Base-by-base conservation (phyloP, 2,113 vertebrate genomes). In the Vicugna pacos region DNA sequence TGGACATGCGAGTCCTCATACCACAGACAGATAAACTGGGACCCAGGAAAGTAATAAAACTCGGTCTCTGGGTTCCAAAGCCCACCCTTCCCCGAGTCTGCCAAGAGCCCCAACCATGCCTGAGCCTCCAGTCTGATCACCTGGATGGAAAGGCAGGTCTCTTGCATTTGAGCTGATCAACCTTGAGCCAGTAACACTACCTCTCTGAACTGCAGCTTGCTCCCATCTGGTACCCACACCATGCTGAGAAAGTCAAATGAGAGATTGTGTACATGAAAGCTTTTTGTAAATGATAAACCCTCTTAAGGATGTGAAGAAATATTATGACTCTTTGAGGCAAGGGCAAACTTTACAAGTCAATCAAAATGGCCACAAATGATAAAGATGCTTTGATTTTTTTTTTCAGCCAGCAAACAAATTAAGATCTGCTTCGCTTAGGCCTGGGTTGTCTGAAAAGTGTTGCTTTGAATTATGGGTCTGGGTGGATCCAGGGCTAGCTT, bases 301-400 rank as follows among this genome's bases (percentile, higher is more conserved):
- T 58, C 64, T 2, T 14, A 75, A 85, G 32, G 32, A 64, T 13
- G 35, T 38, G 67, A 94, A 16, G 69, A 84, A 72, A 83, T 58
- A 30, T 8, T 16, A 60, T 20, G 24, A 69, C 46, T 72, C 42
- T 86, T 20, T 19, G 38, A 89, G n/a, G 87, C 12, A 5, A 92
- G 56, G 56, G 56, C 28, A 67, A 58, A 90, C 30, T 93, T 83
- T 46, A 82, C 30, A 48, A 17, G 24, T 82, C 80, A 96, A 91
- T 79, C 79, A 86, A 94, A 89, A 93, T 4, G 19, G 50, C 32
- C 75, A 93, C 65, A 76, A 56, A 70, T 70, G 56, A 86, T 91
- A 81, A 76, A 93, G 62, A 80, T 30, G 35, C n/a, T 81, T 86
- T 60, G 6, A 14, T 30, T 77, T 89, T 69, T 60, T 16, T 73